These are phyloP conservation scores for Drepanosiphum platanoidis DNA, from an alignment of 2,888 invertebrate species.

Conservation along the genomic window DNA sequence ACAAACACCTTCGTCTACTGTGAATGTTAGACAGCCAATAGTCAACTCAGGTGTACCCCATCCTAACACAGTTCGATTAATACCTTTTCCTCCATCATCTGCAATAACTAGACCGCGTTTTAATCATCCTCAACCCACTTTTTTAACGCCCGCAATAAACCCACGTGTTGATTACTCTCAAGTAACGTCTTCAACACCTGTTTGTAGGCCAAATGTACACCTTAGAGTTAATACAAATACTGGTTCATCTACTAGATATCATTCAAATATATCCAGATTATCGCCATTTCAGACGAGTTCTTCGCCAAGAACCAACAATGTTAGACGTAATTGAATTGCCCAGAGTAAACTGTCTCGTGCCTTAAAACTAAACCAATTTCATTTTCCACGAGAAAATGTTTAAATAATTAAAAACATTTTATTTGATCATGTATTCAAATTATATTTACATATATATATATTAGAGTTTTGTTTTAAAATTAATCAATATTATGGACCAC, in stretches of 20 bases:
- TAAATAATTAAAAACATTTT: no score
- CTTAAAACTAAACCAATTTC: no score
- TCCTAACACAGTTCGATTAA: constrained; percentile 6
- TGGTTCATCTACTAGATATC: neutral
- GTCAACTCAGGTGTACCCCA: neutral
- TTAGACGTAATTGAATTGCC: no score
- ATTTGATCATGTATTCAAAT: no score
- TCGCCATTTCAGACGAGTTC: neutral
- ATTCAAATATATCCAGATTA: neutral
- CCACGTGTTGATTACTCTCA: neutral
- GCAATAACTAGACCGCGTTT: neutral
- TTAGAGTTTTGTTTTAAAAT: no score
- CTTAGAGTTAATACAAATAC: no score
- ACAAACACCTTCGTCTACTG: neutral
- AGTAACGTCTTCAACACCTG: neutral
- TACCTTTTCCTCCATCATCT: constrained; percentile 17
- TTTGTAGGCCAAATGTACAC: no score
- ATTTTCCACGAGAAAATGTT: no score
- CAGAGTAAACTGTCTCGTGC: no score
- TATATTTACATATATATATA: no score
- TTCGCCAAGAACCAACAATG: neutral
- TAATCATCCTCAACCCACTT: neutral
- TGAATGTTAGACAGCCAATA: constrained; percentile 1
- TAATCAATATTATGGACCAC: no score
- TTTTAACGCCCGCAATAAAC: neutral